Evolutionary conservation across 2,113 vertebrate genomes (phyloP).

Genomic region (Oxygymnocypris stewartii): DNA sequence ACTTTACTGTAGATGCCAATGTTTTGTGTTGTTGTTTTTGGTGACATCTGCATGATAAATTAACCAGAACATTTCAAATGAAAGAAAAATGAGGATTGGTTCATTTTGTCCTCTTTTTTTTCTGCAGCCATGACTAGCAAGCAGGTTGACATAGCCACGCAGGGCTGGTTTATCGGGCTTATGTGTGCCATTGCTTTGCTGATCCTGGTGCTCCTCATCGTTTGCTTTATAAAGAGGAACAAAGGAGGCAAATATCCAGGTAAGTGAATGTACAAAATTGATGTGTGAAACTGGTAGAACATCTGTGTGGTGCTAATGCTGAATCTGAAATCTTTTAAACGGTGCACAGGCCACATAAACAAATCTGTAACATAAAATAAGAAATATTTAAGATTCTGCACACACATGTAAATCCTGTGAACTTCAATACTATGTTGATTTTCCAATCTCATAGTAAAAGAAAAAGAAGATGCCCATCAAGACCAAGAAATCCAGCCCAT

Average conservation of each 20-base stretch:
- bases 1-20: neutral
- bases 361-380: neutral
- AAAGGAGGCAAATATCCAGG: slow-evolving; percentile 99
- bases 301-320: neutral
- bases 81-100: neutral
- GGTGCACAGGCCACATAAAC: neutral
- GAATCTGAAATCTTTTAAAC: neutral
- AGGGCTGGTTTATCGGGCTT: slow-evolving; percentile 98
- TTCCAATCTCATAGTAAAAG: slow-evolving; percentile 85
- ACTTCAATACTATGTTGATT: neutral
- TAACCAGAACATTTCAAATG: neutral
- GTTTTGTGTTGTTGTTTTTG: neutral
- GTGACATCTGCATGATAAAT: neutral
- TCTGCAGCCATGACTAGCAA: slow-evolving; percentile 85
- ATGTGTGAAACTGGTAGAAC: neutral
- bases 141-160: slow-evolving; percentile 94
- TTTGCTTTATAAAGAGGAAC: slow-evolving; percentile 98
- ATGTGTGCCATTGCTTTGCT: slow-evolving; percentile 98
- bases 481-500: slow-evolving; percentile 98
- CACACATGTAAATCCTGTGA: neutral
- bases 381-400: neutral
- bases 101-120: neutral
- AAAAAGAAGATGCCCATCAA: slow-evolving; percentile 96
- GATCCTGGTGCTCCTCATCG: slow-evolving; percentile 93
- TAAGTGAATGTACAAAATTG: slow-evolving; percentile 22